phyloP scores from a whole-genome alignment of 2,888 invertebrate genomes.

The Amphipoea lucens region DNA sequence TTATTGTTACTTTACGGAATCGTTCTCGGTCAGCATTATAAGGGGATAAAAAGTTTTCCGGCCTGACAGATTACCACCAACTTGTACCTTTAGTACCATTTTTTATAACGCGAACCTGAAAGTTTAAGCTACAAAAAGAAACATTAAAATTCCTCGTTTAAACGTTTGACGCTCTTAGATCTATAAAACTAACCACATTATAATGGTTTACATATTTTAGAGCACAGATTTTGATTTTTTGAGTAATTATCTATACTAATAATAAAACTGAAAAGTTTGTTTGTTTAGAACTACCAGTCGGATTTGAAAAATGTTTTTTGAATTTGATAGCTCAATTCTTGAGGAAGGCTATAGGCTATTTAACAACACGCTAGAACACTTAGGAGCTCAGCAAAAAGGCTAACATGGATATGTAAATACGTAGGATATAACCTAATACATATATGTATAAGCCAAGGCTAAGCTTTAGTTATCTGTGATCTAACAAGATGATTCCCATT shows the following conservation, averaged over 20 bases:
- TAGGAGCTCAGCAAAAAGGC: background rate
- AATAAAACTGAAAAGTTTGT: background rate
- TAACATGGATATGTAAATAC: slow-evolving; percentile 53
- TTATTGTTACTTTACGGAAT: slow-evolving; percentile 59
- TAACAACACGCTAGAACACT: background rate
- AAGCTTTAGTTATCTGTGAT: slow-evolving; percentile 67
- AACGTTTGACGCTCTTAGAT: slow-evolving; percentile 9
- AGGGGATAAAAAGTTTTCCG: slow-evolving; percentile 47
- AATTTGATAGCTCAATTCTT: background rate
- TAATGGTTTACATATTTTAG: background rate
- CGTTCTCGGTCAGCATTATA: slow-evolving; percentile 50
- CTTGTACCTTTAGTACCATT: slow-evolving; percentile 43
- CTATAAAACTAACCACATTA: background rate
- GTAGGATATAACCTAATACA: slow-evolving; percentile 48
- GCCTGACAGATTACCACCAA: slow-evolving; percentile 47
- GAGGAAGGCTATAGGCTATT: background rate
- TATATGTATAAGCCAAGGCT: slow-evolving; percentile 63
- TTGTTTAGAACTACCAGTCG: background rate
- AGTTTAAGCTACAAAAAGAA: slow-evolving; percentile 5
- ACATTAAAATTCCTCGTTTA: background rate
- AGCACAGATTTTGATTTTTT: slow-evolving; percentile 3
- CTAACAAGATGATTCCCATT: slow-evolving; percentile 69
- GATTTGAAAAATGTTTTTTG: background rate
- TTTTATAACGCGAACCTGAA: slow-evolving; percentile 28
- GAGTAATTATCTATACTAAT: background rate